Evolutionary conservation across 2,888 invertebrate genomes (phyloP), one percentile per base, ranked within the genome.

Genomic region (Onchidella celtica): DNA sequence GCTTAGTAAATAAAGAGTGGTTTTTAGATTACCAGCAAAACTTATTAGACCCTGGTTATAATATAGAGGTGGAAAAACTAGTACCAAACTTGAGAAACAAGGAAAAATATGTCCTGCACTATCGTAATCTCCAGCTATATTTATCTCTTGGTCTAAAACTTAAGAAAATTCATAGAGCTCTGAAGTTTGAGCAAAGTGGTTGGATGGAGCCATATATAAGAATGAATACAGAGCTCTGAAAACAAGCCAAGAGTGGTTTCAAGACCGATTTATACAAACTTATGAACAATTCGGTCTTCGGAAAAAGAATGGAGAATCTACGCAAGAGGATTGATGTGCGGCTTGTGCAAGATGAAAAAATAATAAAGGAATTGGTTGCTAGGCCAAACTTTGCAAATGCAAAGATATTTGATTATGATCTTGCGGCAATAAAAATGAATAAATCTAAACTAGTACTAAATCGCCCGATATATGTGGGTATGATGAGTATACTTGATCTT

Each of bases 131-230:
- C 32, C 87, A 91, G 83, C 88, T 89, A 83, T 88, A 89, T 40
- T 2, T 89, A 0, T 24, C 61, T 0, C 76, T 87, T 38, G 89
- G 89, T 3, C 38, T 91, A 65, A 66, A 65, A 21, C 34, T 90
- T 1, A 81, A 57, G 11, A 89, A 86, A 72, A 87, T 91, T 4
- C 88, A 89, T 89, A 73, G 89, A 69, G 86, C 88, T 14, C 72
- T 93, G 29, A 70, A 87, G 83, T 93, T 93, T 83, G 76, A 66
- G 84, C 86, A 90, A 74, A 21, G 34, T 2, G 34, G 73, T 0
- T 93, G 92, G 91, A 83, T 93, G 27, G 90, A 90, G 72, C 65
- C 85, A 1, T 92, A 93, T 77, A 92, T 92, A 0, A 84, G 89
- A n/a, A 84, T 90, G 1, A 86, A 88, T 78, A 88, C 87, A 1